Evolutionary conservation across 2,888 invertebrate genomes (phyloP), one percentile per base, ranked within the genome.

Genomic region (Drosophila peninsularis): DNA sequence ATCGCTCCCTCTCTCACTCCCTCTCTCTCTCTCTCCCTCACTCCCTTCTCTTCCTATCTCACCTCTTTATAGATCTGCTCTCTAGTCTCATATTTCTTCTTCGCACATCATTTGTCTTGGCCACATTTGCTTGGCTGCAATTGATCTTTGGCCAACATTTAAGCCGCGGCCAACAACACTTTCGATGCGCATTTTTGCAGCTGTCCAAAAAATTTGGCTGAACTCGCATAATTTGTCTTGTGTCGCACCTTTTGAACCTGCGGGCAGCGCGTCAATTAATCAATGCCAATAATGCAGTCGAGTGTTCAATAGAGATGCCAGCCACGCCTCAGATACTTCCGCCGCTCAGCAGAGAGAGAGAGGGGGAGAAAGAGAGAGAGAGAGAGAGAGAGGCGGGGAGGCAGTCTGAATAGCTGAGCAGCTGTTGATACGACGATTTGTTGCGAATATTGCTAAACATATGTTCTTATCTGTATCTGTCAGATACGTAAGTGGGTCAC

Each of bases 401-500:
- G 30, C 21, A 24, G 56, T 7, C 41, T 7, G 52, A 39, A 36
- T 10, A 37, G 41, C 14, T 47, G 47, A 62, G 42, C 74, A 62
- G 78, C 78, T 68, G 75, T 61, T 78, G 74, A 75, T 78, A 60
- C 32, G 36, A 34, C 36, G 41, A 50, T 44, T 53, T 60, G 58
- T 62, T 65, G 62, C 62, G 63, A 71, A 69, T 45, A 58, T 62
- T 14, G 39, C 30, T 30, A 75, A 89, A 72, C 82, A 84, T 80
- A 86, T 83, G 83, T 65, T 77, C 62, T 66, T 83, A 83, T 88
- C 84, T 80, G 73, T 80, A 79, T 75, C 72, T 85, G 76, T 41
- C 76, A 70, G 76, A 79, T 75, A 76, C 87, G 70, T 89, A 87
- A 87, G 81, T 83, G 44, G 83, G 83, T 86, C 82, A 82, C 69